Base-by-base conservation (phyloP, 2,888 invertebrate genomes). In the Tenthredo amoena region DNA sequence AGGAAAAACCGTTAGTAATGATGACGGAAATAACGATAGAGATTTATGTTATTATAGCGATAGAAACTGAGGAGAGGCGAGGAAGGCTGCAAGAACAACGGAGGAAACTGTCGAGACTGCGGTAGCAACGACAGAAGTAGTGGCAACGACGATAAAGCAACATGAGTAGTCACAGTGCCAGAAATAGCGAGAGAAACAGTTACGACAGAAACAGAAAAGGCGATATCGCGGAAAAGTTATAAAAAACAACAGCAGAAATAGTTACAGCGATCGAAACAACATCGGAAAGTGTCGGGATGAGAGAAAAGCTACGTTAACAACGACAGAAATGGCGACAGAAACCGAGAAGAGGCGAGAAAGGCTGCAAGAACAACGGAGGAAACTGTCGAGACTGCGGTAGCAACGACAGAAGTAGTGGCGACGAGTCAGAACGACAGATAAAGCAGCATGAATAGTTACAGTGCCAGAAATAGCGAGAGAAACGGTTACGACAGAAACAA, bases 191-290 rank as follows among this genome's bases (percentile, higher is more conserved):
- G 15, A 37, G 71, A 71, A 71, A 31, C 68, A 5, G 34, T 26
- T 26, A 26, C 26, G 26, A 55, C n/a, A 12, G 2, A 1, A 12
- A 18, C 55, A 55, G 55, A n/a, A 55, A 18, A 55, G 6, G 18
- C 12, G 55, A 18, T 5, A 18, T 4, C 1, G 7, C 6, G 18
- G 15, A 18, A 55, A 55, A 18, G n/a, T 4, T 55, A n/a, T 2
- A 18, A 21, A 40, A 55, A 37, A 7, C 12, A 72, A 72, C 72
- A 12, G n/a, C n/a, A 40, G 40, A n/a, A 65, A 31, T 10, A 65
- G 68, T 68, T 31, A 62, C 65, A 65, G 65, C 65, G 65, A 65
- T n/a, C 10, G 65, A 65, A 65, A 65, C 31, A 12, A 65, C 9
- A 2, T 26, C 12, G 12, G 31, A 68, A 68, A 68, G 15, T 31